Evolutionary conservation across 2,113 vertebrate genomes (phyloP).

Genomic region (Osmerus mordax): DNA sequence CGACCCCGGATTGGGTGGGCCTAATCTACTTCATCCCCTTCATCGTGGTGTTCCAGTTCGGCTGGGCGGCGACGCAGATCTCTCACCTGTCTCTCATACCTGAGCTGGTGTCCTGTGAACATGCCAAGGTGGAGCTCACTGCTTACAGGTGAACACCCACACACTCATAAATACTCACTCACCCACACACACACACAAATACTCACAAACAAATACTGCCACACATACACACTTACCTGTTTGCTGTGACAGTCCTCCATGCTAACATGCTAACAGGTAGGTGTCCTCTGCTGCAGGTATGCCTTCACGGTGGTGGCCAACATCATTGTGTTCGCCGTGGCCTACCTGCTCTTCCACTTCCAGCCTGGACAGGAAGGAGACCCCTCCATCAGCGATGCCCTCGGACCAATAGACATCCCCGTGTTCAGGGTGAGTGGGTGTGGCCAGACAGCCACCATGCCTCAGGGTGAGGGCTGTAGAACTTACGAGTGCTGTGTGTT

Average conservation of each 20-base stretch:
- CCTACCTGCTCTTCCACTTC: constrained; percentile 85
- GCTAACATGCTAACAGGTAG: not conserved
- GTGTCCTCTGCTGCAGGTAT: constrained; percentile 71
- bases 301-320: constrained; percentile 93
- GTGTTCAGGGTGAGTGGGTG: constrained; percentile 80
- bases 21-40: constrained; percentile 87
- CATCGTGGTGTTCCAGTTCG: constrained; percentile 90
- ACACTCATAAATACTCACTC: not conserved
- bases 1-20: constrained; percentile 82
- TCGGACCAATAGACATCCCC: constrained; percentile 77
- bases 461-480: no score
- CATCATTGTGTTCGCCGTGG: constrained; percentile 81
- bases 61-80: constrained; percentile 93
- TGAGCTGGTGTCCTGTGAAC: constrained; percentile 80
- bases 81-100: constrained; percentile 95
- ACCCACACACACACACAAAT: not conserved
- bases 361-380: constrained; percentile 53
- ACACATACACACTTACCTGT: not conserved
- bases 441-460: not conserved
- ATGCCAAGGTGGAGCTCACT: constrained; percentile 91
- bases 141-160: constrained; percentile 81
- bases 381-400: constrained; percentile 41
- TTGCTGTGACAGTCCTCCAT: no score
- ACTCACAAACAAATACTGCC: not conserved
- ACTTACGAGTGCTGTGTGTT: no score